Conservation (phyloP, 2,797 vertebrate species). For the Rhinogobio ventralis region DNA sequence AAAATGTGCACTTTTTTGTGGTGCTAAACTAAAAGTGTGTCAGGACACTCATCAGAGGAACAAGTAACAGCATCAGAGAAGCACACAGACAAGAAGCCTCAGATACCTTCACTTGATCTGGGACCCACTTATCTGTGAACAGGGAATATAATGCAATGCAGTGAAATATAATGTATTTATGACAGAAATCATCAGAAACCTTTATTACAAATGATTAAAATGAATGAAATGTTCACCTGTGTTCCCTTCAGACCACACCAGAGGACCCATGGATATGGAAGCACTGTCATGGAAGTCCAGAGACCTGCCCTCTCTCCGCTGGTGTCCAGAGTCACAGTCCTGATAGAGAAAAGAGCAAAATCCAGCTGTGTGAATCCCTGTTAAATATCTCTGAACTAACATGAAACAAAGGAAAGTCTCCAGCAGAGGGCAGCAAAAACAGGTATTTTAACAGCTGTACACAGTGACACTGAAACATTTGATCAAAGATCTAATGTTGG, state of each 20-base stretch:
- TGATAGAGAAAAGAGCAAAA: constrained; percentile 42
- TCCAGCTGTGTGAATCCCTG: not conserved
- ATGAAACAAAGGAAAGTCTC: not conserved
- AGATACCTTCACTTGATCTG: too few relatives aligned
- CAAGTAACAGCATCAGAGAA: too few relatives aligned
- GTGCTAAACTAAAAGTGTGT: not conserved
- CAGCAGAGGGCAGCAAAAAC: not conserved
- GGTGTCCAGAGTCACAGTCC: constrained; percentile 61
- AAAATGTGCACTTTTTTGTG: not conserved
- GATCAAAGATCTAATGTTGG: too few relatives aligned
- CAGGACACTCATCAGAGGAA: not conserved
- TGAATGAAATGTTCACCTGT: constrained; percentile 27
- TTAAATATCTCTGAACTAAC: not conserved
- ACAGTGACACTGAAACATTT: too few relatives aligned
- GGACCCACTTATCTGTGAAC: too few relatives aligned
- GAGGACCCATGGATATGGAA: constrained; percentile 65
- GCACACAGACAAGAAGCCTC: too few relatives aligned
- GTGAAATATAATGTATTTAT: too few relatives aligned
- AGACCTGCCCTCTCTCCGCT: not conserved
- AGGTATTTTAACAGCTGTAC: too few relatives aligned
- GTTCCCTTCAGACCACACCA: not conserved
- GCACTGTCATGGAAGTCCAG: constrained; percentile 37
- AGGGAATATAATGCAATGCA: not conserved
- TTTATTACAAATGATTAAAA: not conserved
- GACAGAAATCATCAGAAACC: not conserved